Evolutionary conservation across 2,797 vertebrate species (phyloP), one percentile per base, ranked within the genome.

Genomic region (Anguilla obscura): DNA sequence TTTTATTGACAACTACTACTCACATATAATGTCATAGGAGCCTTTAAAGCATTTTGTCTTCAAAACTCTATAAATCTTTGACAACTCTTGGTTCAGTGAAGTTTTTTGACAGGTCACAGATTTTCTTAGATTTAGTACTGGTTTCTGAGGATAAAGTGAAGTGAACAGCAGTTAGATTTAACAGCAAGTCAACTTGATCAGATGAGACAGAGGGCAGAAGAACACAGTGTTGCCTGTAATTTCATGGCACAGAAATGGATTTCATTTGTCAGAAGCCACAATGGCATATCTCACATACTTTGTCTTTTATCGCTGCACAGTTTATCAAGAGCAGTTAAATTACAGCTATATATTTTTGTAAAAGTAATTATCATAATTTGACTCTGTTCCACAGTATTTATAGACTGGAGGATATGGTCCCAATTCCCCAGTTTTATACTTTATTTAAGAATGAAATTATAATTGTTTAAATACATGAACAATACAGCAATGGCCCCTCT

Each of bases 401-500:
- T n/a, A 82, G 79, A 50, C 79, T 40, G 33, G 18, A 76, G 33
- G 10, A n/a, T 40, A 40, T 76, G 24, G 33, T 74, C 27, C 21
- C 18, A 80, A 6, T 80, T 21, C 6, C 36, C 36, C 8, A 45
- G 76, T 24, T 21, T 80, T 21, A 24, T 45, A 40, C 76, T 76
- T 76, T 76, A 36, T 33, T 16, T 74, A 14, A 74, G 30, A 76
- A 36, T 30, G 36, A 14, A 9, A 69, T 69, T 69, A 27, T 12
- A 69, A 69, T 27, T 69, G 63, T 69, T 69, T 24, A 69, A 69
- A 33, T n/a, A 71, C 69, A 71, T 71, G 69, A 71, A 71, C 33
- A 30, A 27, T 71, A 71, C 27, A 71, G n/a, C 33, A 33, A 12
- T 71, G 27, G 69, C 9, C 69, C 8, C 9, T 71, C 69, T 71